Conservation (phyloP, 2,888 invertebrate genomes). For the Galeruca laticollis region DNA sequence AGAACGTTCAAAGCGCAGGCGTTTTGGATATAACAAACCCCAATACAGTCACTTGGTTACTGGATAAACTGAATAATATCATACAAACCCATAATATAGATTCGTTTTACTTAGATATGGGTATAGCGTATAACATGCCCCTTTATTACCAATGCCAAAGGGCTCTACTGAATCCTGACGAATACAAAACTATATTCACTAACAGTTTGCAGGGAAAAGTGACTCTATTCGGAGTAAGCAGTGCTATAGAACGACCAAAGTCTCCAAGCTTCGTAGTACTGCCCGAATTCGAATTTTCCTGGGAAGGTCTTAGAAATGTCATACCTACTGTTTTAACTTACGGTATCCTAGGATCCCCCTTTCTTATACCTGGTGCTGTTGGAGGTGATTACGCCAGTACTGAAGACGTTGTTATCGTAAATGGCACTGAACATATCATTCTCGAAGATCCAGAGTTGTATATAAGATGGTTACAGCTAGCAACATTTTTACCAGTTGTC, state of each 20-base stretch:
- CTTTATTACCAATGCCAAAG: constrained; percentile 85
- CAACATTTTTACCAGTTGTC: constrained; percentile 91
- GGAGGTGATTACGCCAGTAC: constrained; percentile 87
- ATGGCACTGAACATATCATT: constrained; percentile 65
- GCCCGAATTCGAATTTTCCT: constrained; percentile 87
- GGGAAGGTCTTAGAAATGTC: constrained; percentile 79
- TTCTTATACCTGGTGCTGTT: constrained; percentile 92
- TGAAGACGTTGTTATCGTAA: constrained; percentile 66
- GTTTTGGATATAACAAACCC: constrained; percentile 90
- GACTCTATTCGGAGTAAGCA: constrained; percentile 79
- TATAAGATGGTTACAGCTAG: constrained; percentile 90
- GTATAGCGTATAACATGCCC: constrained; percentile 87
- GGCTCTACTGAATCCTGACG: constrained; percentile 82
- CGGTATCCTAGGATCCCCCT: constrained; percentile 92
- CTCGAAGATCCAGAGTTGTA: constrained; percentile 86
- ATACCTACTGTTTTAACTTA: constrained; percentile 90
- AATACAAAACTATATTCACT: constrained; percentile 81
- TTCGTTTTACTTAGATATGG: constrained; percentile 86
- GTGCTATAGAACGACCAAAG: constrained; percentile 84
- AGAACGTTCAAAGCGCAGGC: constrained; percentile 83
- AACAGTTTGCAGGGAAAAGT: constrained; percentile 72
- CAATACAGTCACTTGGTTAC: constrained; percentile 82
- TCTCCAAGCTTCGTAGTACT: constrained; percentile 89
- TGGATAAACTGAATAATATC: constrained; percentile 78
- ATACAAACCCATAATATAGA: constrained; percentile 83